Conservation (phyloP, 2,113 vertebrate genomes). For the Lagopus muta region DNA sequence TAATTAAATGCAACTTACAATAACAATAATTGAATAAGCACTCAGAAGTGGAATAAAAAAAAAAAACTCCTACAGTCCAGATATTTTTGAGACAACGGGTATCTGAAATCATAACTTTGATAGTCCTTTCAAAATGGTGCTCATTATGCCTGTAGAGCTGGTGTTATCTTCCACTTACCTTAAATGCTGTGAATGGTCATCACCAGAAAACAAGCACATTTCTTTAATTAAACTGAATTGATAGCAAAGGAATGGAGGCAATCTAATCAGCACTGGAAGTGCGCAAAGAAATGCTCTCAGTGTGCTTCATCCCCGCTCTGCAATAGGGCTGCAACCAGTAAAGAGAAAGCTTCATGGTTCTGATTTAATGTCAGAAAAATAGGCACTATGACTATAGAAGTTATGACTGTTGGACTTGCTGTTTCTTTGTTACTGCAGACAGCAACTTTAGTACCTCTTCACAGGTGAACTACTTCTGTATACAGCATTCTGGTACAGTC, state of each 20-base stretch:
- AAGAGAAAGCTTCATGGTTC: background rate
- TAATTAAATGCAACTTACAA: no score
- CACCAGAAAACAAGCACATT: background rate
- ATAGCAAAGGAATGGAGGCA: background rate
- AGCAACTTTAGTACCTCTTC: background rate
- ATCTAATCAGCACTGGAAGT: background rate
- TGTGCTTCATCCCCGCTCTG: background rate
- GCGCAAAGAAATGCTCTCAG: background rate
- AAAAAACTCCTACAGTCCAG: background rate
- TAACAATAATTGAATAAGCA: background rate
- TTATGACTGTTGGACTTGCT: background rate
- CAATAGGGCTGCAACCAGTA: background rate
- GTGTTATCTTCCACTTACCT: fast-evolving
- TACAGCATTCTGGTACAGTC: background rate
- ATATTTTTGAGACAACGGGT: background rate
- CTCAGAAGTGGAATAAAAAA: background rate
- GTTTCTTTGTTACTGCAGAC: background rate
- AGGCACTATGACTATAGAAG: background rate
- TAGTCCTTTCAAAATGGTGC: background rate
- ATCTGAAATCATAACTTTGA: background rate
- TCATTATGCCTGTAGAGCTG: background rate
- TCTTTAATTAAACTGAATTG: background rate
- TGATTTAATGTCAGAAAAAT: background rate
- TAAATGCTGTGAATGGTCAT: background rate
- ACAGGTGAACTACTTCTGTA: background rate